These are phyloP conservation scores for Amphimedon queenslandica DNA, from an alignment of 37 sponge, comb jelly and placozoan species.

Conservation along the genomic window DNA sequence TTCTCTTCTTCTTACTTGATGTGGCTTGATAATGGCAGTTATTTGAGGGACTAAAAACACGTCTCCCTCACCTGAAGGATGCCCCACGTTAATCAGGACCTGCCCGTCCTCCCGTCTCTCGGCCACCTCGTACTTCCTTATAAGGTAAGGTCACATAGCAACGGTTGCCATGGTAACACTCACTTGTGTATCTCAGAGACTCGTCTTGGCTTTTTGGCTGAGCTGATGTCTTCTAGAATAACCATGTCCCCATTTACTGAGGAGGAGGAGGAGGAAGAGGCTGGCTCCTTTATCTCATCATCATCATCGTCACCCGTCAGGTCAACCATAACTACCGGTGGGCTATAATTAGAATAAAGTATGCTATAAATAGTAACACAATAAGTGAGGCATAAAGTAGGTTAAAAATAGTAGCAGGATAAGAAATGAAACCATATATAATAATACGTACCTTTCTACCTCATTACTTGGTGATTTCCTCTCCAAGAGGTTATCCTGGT, in stretches of 20 bases:
- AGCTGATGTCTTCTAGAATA: too few relatives aligned
- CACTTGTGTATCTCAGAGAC: too few relatives aligned
- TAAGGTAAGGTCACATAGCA: not conserved
- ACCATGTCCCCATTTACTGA: too few relatives aligned
- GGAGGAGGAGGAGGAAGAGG: conserved; percentile 11
- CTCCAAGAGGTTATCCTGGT: too few relatives aligned
- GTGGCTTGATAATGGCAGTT: conserved; percentile 66
- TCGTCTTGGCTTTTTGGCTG: too few relatives aligned
- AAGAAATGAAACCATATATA: too few relatives aligned
- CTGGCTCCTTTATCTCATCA: not conserved
- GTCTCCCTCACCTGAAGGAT: conserved; percentile 66
- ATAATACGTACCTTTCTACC: too few relatives aligned
- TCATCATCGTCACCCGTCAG: not conserved
- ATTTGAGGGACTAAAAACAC: conserved; percentile 84
- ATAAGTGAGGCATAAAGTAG: too few relatives aligned
- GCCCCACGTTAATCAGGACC: conserved; percentile 75
- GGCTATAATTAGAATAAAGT: not conserved
- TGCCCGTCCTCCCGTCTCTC: conserved; percentile 26
- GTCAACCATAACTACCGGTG: not conserved
- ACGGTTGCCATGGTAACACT: too few relatives aligned
- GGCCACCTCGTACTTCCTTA: conserved; percentile 37
- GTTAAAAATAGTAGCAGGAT: too few relatives aligned
- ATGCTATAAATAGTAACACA: too few relatives aligned
- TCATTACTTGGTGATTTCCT: too few relatives aligned
- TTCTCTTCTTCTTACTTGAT: conserved; percentile 84